Percentiles rank a stretch among this genome's conserved stretches.
These are phyloP conservation scores for Silurus meridionalis DNA, from an alignment of 2,113 vertebrate genomes.

Conservation along the genomic window DNA sequence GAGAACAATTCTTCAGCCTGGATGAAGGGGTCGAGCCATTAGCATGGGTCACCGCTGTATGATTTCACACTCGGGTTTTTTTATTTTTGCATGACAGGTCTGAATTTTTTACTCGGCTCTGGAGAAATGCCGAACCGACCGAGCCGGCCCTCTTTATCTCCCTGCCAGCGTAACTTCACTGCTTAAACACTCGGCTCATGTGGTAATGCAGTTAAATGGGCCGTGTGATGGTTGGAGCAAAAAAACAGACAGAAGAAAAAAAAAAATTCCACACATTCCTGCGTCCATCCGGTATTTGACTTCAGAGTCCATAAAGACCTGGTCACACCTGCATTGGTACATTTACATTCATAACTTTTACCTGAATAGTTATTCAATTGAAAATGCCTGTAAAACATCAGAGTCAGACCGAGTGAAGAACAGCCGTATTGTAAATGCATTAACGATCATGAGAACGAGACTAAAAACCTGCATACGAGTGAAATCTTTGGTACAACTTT, in stretches of 20 bases:
- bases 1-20: slow-evolving; percentile 13
- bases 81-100: slow-evolving; percentile 16
- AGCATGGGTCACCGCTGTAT: slow-evolving; percentile 12
- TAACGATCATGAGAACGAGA: not conserved
- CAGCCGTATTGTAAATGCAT: not conserved
- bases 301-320: not conserved
- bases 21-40: slow-evolving; percentile 26
- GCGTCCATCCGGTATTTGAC: not conserved
- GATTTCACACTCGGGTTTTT: slow-evolving; percentile 6
- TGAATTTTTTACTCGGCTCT: not conserved
- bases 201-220: slow-evolving; percentile 1
- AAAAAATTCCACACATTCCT: not conserved
- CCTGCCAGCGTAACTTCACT: not conserved
- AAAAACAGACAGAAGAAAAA: not conserved
- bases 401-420: not conserved
- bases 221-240: not conserved
- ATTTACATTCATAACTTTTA: not conserved
- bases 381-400: not conserved
- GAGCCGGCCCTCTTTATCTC: not conserved
- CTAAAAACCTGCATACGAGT: not conserved
- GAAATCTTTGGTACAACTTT: not conserved
- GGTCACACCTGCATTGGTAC: not conserved
- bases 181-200: not conserved
- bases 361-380: not conserved
- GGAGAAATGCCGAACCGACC: not conserved